Evolutionary conservation across 2,888 invertebrate species (phyloP), one percentile per base, ranked within the genome.

Genomic region (Lomographa bimaculata): DNA sequence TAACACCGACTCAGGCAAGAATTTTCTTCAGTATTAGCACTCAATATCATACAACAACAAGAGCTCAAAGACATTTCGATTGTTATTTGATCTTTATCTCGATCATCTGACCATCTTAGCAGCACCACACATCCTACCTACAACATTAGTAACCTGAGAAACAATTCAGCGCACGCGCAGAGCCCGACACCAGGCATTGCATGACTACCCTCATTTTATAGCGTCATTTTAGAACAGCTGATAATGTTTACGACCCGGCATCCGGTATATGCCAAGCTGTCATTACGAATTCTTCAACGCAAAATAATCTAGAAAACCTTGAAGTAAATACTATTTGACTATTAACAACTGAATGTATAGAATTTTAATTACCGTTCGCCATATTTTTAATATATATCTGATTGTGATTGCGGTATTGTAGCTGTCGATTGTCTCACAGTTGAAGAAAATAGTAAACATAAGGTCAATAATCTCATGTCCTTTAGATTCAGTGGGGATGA

Each of bases 131-230:
- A n/a, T 3, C 10, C 19, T 6, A 35, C 19, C 12, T 24, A 12
- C 7, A 17, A 24, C 32, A 45, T 49, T 47, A 46, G 51, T 28
- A 52, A 51, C 41, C 7, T 16, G 50, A 52, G 40, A 20, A 46
- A 5, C 28, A 43, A 64, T 54, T 44, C 45, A 29, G 52, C 64
- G 78, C 80, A 80, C 80, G 82, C 71, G 80, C 73, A 51, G 58
- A 44, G 77, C 54, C 50, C 43, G 73, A 75, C 70, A 68, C 74
- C 66, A 37, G 50, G 2, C 24, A 34, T 34, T 40, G 54, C 67
- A 64, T 65, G 62, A 65, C 72, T 77, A 79, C 77, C 81, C 72
- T 64, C 71, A 54, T 66, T 60, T 58, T 60, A 69, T 65, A 61
- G 54, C 63, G 52, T 43, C 55, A 54, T 60, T 61, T 65, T 60